Evolutionary conservation across 1,140 invertebrate genomes (phyloP), one percentile per base, ranked within the genome.

Genomic region (Hermetia illucens): DNA sequence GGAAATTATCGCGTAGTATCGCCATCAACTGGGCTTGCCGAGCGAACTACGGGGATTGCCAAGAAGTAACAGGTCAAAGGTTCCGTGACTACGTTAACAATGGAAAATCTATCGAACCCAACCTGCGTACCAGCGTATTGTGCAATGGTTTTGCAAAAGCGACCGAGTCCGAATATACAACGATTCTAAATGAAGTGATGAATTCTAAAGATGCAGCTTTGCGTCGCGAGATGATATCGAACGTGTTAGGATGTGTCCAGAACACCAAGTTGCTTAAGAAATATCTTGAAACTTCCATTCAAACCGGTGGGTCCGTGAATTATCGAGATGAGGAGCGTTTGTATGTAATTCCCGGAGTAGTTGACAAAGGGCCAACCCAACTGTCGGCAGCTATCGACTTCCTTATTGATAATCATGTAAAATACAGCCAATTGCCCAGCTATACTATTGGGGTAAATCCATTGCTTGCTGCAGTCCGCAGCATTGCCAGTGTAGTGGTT

Each of bases 91-190:
- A 62, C 8, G 69, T 65, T 43, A 27, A 45, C 2, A 33, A 50
- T 2, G 70, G 62, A 62, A 50, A 15, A 36, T 21, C 19, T 2
- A 22, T 45, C 2, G 12, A 15, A 2, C 32, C 19, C 8, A 21
- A 39, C 20, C 8, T 34, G 5, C 30, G 30, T 4, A 13, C 12
- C n/a, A 41, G 61, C 0, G 66, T 74, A 2, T 79, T 75, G 44
- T 81, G 76, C 50, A 65, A 63, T 19, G 77, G 68, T 0, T 58
- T 81, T 0, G 63, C 55, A 44, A 34, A 70, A 25, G 77, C 76
- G 2, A 60, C 60, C 2, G 44, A 53, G 15, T 54, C 63, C 1
- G 76, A 76, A 33, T 82, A 74, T 75, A 53, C 74, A 31, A 73
- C 71, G 48, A 55, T 72, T 3, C 71, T 70, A 60, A 36, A 67